Percentiles rank a stretch among this genome's conserved stretches.
Evolutionary conservation across 2,888 invertebrate species (phyloP).

Genomic region (Diploptera punctata): DNA sequence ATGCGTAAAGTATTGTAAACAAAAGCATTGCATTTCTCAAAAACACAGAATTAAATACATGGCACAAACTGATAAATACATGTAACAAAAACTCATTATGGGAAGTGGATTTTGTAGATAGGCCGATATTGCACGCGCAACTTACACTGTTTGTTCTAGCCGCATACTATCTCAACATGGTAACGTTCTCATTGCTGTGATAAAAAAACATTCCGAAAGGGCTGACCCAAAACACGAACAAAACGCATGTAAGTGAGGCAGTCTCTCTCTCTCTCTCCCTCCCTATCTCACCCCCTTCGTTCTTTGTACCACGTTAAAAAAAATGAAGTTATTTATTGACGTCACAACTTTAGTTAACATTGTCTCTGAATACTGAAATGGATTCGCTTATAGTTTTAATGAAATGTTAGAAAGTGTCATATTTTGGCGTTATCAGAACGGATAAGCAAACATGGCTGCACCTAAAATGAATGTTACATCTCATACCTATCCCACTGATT

Average conservation of each 20-base stretch:
- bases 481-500: too few species aligned
- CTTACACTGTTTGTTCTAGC: neutral
- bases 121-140: neutral
- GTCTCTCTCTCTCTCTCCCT: too few species aligned
- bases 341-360: neutral
- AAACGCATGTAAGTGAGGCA: neutral
- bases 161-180: neutral
- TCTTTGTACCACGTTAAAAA: neutral
- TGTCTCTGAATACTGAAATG: neutral
- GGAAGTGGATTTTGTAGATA: neutral
- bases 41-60: too few species aligned
- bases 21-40: too few species aligned
- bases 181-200: neutral
- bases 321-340: neutral
- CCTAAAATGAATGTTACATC: neutral
- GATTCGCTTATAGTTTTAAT: neutral
- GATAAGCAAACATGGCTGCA: neutral
- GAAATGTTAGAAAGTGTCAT: neutral
- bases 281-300: too few species aligned
- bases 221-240: neutral
- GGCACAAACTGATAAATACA: too few species aligned
- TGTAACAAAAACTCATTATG: too few species aligned
- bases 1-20: too few species aligned
- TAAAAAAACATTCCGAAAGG: neutral
- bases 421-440: neutral